Evolutionary conservation across 2,888 invertebrate genomes (phyloP), one percentile per base, ranked within the genome.

Genomic region (Melinaea marsaeus): DNA sequence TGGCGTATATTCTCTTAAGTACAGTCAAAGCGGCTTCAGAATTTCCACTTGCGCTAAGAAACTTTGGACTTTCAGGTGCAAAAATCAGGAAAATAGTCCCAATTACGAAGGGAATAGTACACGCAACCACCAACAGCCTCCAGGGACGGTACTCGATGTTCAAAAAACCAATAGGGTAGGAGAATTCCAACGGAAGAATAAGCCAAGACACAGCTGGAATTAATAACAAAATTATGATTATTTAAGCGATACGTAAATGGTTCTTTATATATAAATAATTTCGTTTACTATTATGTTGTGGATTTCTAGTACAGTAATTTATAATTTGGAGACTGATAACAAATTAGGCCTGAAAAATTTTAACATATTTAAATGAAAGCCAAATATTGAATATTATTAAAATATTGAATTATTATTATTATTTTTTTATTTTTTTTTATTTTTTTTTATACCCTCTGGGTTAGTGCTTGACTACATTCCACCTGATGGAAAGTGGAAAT

Each of bases 51-150:
- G 94, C 92, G 48, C 94, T 89, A 54, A 94, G 84, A 79, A 94
- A 97, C 81, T 95, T 95, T 0, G 97, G 96, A 68, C 95, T 96
- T 78, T 97, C 97, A 0, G 96, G 95, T 13, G 94, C 90, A 55
- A 89, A 86, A 6, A 90, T 76, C 13, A 94, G 82, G 13, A 93
- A 88, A 0, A 93, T 48, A 0, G 94, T 91, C 0, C 93, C 92
- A 0, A 94, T 58, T 0, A 94, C 74, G 72, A 94, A 93, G 0
- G 96, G 93, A 2, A 95, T 47, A 0, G 93, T 92, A 64, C 95
- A 92, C 0, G 94, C 80, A 0, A 94, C 90, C 2, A 96, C 83
- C 64, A 95, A 92, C 4, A 96, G 77, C 5, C 96, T 90, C 97
- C 97, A 97, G 0, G 96, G 94, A 46, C 93, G 92, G 75, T 94